These are phyloP conservation scores for Tenebrio molitor DNA, from an alignment of 1,140 invertebrate genomes.

Conservation along the genomic window DNA sequence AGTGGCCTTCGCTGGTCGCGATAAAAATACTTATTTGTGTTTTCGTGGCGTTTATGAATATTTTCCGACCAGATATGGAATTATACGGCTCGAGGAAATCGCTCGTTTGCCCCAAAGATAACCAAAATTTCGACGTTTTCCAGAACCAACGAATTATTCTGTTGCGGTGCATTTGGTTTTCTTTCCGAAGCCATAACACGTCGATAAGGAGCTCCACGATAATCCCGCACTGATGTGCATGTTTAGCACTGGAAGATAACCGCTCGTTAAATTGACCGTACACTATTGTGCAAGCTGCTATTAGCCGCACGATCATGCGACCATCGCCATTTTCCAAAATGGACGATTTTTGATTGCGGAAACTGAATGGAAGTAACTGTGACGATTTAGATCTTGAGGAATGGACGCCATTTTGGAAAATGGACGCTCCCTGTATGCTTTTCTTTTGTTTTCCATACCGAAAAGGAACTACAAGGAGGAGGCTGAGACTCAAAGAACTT, in stretches of 20 bases:
- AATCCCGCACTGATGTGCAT: not conserved
- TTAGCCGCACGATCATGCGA: too few relatives aligned
- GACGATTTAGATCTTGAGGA: too few relatives aligned
- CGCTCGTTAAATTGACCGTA: not conserved
- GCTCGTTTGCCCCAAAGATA: not conserved
- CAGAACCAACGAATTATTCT: not conserved
- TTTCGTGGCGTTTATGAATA: conserved; percentile 22
- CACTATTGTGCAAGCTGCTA: not conserved
- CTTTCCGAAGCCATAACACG: not conserved
- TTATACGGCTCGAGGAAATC: not conserved
- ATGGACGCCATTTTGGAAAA: too few relatives aligned
- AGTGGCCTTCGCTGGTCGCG: conserved; percentile 2
- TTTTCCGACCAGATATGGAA: conserved; percentile 5
- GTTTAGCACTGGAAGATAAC: not conserved
- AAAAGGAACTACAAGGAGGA: too few relatives aligned
- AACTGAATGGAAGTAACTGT: too few relatives aligned
- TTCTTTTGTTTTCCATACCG: too few relatives aligned
- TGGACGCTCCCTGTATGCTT: too few relatives aligned
- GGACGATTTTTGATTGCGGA: too few relatives aligned
- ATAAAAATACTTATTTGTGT: conserved; percentile 22
- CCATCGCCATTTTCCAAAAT: too few relatives aligned
- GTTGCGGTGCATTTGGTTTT: not conserved
- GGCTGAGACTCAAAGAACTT: too few relatives aligned
- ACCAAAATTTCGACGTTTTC: not conserved
- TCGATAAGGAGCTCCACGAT: not conserved